Evolutionary conservation across 2,797 vertebrate species (phyloP).

Genomic region (Calcarius lapponicus): DNA sequence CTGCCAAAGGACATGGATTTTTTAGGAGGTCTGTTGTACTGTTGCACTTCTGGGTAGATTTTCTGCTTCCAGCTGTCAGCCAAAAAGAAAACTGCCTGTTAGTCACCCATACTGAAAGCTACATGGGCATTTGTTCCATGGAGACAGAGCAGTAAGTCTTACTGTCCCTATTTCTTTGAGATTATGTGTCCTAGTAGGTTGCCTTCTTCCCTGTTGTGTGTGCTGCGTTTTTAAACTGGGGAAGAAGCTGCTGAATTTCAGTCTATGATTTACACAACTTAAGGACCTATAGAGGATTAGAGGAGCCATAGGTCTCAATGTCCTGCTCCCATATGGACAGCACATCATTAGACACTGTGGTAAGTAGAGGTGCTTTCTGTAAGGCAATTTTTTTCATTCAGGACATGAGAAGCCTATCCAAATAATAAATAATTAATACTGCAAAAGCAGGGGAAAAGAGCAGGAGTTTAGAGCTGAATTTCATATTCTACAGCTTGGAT

Average conservation of each 20-base stretch:
- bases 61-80: background rate
- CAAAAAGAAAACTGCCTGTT: background rate
- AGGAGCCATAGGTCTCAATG: background rate
- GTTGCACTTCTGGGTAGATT: background rate
- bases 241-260: background rate
- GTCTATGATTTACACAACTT: background rate
- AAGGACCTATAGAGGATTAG: background rate
- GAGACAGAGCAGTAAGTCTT: background rate
- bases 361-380: background rate
- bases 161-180: background rate
- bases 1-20: background rate
- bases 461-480: background rate
- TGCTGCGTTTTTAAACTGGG: background rate
- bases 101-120: background rate
- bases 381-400: background rate
- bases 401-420: background rate
- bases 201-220: background rate
- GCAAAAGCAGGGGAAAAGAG: background rate
- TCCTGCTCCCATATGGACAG: background rate
- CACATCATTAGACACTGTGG: background rate
- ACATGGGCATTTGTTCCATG: background rate
- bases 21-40: background rate
- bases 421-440: background rate
- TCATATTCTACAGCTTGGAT: background rate
- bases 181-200: background rate